A percentile compares a stretch with the other conserved stretches of the same genome.
phyloP scores from a whole-genome alignment of 2,113 vertebrate species.

The Solenodon paradoxus region DNA sequence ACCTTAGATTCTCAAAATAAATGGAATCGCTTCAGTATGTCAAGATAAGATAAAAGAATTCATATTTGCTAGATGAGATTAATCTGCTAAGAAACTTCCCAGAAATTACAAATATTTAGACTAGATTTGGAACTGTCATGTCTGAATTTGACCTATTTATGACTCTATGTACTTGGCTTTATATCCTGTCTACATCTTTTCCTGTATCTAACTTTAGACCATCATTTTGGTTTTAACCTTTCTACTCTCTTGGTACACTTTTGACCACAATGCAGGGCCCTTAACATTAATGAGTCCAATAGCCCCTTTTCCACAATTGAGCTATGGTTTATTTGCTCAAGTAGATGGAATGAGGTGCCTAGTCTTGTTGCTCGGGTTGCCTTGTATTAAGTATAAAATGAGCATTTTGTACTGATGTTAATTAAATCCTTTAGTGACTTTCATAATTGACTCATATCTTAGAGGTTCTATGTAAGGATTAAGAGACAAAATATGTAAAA shows the following conservation, averaged over 20 bases:
- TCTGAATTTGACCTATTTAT: slow-evolving; percentile 12
- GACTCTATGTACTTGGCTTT: neutral
- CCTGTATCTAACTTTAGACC: neutral
- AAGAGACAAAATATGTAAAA: slow-evolving; percentile 28
- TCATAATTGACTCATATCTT: neutral
- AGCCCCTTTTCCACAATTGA: neutral
- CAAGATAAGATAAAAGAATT: neutral
- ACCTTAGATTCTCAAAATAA: neutral
- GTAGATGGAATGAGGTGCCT: neutral
- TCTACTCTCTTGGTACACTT: neutral
- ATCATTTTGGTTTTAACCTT: neutral
- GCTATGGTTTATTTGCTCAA: neutral
- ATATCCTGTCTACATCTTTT: neutral
- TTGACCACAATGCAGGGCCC: neutral
- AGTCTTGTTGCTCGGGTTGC: neutral
- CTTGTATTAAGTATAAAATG: neutral
- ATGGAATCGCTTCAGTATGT: neutral
- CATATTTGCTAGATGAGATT: neutral
- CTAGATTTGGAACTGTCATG: neutral
- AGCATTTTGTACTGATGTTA: neutral
- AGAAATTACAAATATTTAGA: slow-evolving; percentile 31
- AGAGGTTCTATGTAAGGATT: neutral
- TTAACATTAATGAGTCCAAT: neutral
- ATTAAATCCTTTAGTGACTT: neutral
- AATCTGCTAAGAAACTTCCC: neutral